phyloP scores from a whole-genome alignment of 2,797 vertebrate genomes.

The Ataeniobius toweri region DNA sequence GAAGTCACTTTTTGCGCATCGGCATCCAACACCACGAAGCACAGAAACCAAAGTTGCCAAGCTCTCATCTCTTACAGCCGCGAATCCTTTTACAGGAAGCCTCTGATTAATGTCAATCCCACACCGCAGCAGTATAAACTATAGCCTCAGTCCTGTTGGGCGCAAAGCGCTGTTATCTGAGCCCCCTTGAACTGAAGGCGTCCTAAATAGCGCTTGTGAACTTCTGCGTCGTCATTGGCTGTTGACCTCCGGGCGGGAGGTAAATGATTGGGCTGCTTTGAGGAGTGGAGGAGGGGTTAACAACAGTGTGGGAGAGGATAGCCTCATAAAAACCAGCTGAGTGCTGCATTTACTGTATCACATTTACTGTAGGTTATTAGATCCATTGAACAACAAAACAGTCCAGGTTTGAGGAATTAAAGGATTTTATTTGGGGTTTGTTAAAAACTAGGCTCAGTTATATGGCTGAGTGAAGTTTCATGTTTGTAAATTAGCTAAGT shows the following conservation, averaged over 20 bases:
- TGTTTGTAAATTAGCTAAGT: neutral
- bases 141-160: constrained; percentile 38
- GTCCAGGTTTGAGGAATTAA: neutral
- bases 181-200: constrained; percentile 59
- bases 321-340: neutral
- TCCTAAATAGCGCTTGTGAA: constrained; percentile 77
- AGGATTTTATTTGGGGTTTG: neutral
- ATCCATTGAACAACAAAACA: neutral
- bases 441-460: neutral
- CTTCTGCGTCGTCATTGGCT: constrained; percentile 70
- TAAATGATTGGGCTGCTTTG: constrained; percentile 63
- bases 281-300: neutral
- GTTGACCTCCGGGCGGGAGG: constrained; percentile 65
- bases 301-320: neutral
- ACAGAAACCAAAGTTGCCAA: constrained; percentile 55
- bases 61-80: constrained; percentile 73
- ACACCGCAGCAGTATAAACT: too few species aligned
- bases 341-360: neutral
- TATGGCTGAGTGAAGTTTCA: neutral
- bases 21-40: constrained; percentile 68
- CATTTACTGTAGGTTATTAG: neutral
- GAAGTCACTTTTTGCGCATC: constrained; percentile 66
- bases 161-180: constrained; percentile 67
- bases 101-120: neutral
- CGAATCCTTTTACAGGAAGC: constrained; percentile 7